Conservation (phyloP, 2,113 vertebrate genomes). For the Cnemophilus loriae region DNA sequence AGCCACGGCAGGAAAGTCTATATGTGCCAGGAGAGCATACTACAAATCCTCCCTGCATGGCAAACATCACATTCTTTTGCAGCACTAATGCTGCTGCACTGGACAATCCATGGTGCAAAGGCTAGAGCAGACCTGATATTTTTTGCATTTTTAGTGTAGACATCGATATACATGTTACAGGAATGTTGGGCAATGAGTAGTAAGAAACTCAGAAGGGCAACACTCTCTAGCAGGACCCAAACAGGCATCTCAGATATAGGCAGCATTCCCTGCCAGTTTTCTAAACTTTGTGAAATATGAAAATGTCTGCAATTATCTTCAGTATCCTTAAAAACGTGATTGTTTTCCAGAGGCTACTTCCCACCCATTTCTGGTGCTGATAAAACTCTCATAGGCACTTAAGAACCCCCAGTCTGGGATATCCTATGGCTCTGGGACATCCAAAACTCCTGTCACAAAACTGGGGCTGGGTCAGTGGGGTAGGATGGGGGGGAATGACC, state of each 20-base stretch:
- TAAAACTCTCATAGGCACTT: not conserved
- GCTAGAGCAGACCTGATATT: not conserved
- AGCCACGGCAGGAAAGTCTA: not conserved
- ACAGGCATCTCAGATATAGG: not conserved
- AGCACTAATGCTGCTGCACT: not conserved
- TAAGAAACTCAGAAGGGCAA: not conserved
- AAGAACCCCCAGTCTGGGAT: not conserved
- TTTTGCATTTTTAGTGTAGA: not conserved
- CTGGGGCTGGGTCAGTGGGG: not conserved
- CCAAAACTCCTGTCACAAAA: not conserved
- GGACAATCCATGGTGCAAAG: not conserved
- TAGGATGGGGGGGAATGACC: fast-evolving
- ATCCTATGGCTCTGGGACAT: fast-evolving
- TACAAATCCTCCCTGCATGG: not conserved
- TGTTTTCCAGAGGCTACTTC: not conserved
- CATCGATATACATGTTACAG: fast-evolving
- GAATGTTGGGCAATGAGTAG: not conserved
- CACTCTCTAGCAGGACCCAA: not conserved
- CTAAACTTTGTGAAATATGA: not conserved
- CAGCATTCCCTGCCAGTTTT: not conserved
- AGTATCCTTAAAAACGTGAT: not conserved
- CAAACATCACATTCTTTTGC: not conserved
- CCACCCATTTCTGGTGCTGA: not conserved
- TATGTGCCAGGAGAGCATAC: not conserved
- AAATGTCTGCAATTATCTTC: not conserved